phyloP scores from a whole-genome alignment of 2,113 vertebrate genomes.

The Mormoops blainvillei region DNA sequence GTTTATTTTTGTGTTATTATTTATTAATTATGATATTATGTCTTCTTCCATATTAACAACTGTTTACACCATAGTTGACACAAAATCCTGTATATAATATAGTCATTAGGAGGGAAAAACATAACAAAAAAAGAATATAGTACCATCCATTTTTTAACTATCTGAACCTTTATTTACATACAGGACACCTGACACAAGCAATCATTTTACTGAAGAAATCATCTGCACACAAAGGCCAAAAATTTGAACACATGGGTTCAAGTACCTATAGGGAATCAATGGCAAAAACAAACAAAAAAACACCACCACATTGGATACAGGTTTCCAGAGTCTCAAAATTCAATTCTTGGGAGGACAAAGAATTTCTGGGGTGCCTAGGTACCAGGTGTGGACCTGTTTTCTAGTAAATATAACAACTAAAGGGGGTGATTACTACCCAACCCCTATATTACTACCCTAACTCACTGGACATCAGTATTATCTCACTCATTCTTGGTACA shows the following conservation, averaged over 20 bases:
- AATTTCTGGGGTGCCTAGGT: not conserved
- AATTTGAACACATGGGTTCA: not conserved
- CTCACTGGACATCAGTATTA: not conserved
- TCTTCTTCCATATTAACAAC: not conserved
- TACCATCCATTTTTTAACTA: not conserved
- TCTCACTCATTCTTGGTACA: not conserved
- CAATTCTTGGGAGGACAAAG: not conserved
- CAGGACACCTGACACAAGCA: not conserved
- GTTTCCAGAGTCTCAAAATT: not conserved
- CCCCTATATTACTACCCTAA: not conserved
- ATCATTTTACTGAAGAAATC: not conserved
- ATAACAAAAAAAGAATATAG: not conserved
- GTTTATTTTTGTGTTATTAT: not conserved
- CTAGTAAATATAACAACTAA: not conserved
- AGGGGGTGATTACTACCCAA: not conserved
- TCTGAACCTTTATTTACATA: not conserved
- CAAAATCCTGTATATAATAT: not conserved
- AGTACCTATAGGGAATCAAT: not conserved
- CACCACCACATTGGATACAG: not conserved
- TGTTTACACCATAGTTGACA: not conserved
- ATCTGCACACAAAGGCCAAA: not conserved
- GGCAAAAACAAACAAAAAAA: too few species aligned
- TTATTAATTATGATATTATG: not conserved
- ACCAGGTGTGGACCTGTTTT: not conserved
- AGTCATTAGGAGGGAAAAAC: not conserved